A percentile compares a stretch with the other conserved stretches of the same genome.
Conservation (phyloP, 2,113 vertebrate genomes). For the Chlorodrepanis virens region DNA sequence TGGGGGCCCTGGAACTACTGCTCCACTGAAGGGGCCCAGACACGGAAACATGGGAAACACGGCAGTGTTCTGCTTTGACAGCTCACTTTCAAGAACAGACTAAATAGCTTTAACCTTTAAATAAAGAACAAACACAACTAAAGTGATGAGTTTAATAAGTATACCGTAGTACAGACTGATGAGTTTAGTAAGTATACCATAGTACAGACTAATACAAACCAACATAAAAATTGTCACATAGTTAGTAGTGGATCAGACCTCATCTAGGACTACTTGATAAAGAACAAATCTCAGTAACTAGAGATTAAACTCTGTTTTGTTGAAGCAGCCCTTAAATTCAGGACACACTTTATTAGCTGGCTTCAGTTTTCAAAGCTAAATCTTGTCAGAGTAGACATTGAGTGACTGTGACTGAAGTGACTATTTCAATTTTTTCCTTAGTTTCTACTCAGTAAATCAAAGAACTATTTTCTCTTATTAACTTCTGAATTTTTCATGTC, state of each 20-base stretch:
- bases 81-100: neutral
- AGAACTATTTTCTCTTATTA: no score
- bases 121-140: neutral
- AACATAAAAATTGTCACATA: neutral
- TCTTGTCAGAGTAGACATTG: neutral
- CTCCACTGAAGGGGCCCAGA: fast-evolving
- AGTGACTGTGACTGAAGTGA: no score
- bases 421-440: no score
- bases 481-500: no score
- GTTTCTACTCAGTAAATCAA: no score
- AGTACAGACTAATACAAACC: neutral
- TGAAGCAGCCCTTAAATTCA: neutral
- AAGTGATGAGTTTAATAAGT: neutral
- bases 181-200: neutral
- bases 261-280: neutral
- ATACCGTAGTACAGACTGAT: no score
- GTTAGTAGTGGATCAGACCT: neutral
- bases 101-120: neutral
- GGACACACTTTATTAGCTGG: neutral
- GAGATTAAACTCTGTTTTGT: neutral
- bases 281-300: neutral
- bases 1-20: fast-evolving
- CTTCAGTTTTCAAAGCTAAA: neutral
- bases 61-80: fast-evolving
- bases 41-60: fast-evolving